Conservation (phyloP, 2,888 invertebrate genomes). For the Heteromyza rotundicornis region DNA sequence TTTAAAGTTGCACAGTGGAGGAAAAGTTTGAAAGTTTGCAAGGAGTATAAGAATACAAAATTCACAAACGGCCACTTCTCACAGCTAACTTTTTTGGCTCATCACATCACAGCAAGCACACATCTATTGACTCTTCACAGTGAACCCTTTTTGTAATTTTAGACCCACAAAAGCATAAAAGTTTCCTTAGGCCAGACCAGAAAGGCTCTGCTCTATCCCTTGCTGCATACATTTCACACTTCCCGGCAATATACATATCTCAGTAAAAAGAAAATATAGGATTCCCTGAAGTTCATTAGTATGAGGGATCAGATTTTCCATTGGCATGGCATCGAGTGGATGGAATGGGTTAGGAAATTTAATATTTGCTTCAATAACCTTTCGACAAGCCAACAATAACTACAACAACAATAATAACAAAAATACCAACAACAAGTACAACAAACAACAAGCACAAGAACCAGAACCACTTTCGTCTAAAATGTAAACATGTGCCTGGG, state of each 20-base stretch:
- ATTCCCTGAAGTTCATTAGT: background rate
- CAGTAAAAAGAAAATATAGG: no score
- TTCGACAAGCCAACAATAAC: background rate
- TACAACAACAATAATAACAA: background rate
- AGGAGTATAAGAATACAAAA: no score
- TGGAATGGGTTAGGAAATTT: no score
- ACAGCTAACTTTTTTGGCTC: no score
- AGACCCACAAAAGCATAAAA: background rate
- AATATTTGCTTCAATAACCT: conserved; percentile 3
- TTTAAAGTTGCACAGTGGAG: no score
- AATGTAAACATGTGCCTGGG: background rate
- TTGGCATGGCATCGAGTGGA: no score
- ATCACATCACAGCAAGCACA: no score
- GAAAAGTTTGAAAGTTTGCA: no score
- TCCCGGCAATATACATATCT: background rate
- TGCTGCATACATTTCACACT: background rate
- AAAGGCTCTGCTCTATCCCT: no score
- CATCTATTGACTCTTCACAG: background rate
- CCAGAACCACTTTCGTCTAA: no score
- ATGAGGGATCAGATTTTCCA: background rate
- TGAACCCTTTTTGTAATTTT: background rate
- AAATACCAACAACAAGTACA: background rate
- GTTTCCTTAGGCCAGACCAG: background rate
- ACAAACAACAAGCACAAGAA: background rate
- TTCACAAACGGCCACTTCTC: no score